phyloP scores from a whole-genome alignment of 2,888 invertebrate genomes.

The Philopedon plagiatum region DNA sequence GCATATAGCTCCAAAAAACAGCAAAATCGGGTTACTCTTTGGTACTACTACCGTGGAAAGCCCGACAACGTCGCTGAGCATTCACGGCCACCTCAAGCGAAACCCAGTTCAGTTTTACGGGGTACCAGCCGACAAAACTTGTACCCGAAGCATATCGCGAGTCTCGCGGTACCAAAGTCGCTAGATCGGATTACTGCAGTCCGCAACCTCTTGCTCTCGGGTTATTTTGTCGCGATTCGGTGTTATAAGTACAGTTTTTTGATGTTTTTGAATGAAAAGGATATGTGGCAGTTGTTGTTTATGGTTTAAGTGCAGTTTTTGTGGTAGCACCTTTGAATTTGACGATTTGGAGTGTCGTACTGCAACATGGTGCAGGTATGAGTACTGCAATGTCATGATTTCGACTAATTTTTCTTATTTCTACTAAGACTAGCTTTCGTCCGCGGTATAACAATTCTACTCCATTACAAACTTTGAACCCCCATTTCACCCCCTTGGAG shows the following conservation, averaged over 20 bases:
- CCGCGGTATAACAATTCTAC: no score
- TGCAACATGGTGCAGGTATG: slow-evolving; percentile 11
- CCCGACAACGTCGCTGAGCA: slow-evolving; percentile 37
- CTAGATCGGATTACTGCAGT: slow-evolving; percentile 1
- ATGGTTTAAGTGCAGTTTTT: slow-evolving; percentile 2
- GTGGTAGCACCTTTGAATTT: background rate
- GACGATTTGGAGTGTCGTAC: background rate
- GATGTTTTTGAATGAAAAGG: background rate
- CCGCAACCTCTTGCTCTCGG: background rate
- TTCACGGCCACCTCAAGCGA: slow-evolving; percentile 47
- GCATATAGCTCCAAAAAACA: no score
- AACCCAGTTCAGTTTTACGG: slow-evolving; percentile 48
- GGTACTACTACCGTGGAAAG: background rate
- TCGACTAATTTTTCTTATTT: no score
- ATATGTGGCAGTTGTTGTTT: slow-evolving; percentile 5
- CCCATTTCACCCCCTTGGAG: no score
- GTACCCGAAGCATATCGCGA: slow-evolving; percentile 28
- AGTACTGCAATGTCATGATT: background rate
- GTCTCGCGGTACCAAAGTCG: slow-evolving; percentile 18
- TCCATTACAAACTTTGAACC: no score
- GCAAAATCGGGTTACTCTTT: no score
- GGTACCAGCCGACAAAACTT: slow-evolving; percentile 48
- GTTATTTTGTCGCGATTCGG: background rate
- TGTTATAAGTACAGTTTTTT: background rate
- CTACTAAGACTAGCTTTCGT: no score